Base-by-base conservation (phyloP, 2,888 invertebrate species). In the Cryptus viduatorius region DNA sequence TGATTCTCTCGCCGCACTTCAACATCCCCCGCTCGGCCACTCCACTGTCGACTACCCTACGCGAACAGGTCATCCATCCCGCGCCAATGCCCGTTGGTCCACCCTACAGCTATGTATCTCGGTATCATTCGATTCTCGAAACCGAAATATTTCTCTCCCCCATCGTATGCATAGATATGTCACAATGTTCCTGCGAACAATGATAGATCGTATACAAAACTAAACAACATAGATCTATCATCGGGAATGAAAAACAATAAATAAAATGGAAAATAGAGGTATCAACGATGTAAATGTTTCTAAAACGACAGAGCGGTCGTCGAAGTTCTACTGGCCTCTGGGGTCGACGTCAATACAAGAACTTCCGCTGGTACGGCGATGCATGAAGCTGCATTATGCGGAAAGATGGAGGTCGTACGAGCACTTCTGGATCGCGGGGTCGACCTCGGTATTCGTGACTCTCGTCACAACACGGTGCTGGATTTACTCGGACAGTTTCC, bases 301-400 rank as follows among this genome's bases (percentile, higher is more conserved):
- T 80, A 50, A 76, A 64, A 71, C 68, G 14, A 73, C 94, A 97
- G 97, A 94, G 96, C 96, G 76, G 97, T 98, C 53, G 98, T 98
- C 46, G 96, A 96, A 90, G 96, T 97, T 0, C 94, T 99, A 2
- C 95, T 98, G 71, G 95, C 96, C 12, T 97, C 98, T 19, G 98
- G 98, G 0, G 96, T 98, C 90, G 96, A 97, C 93, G 97, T 98
- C 4, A 98, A 99, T 94, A 95, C 97, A 46, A 95, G 97, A 89
- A 98, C 98, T 14, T 96, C 96, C 83, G 96, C 96, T 46, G 99
- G 99, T 0, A 98, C 98, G 5, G 98, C 98, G 0, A 95, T 99
- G 85, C 99, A 99, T 94, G 98, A 98, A 93, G 98, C 99, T 0
- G 98, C 98, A 0, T 95, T 98, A 31, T 98, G 97, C 93, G 98